Conservation (phyloP, 2,113 vertebrate species). For the Lucifuga dentata region DNA sequence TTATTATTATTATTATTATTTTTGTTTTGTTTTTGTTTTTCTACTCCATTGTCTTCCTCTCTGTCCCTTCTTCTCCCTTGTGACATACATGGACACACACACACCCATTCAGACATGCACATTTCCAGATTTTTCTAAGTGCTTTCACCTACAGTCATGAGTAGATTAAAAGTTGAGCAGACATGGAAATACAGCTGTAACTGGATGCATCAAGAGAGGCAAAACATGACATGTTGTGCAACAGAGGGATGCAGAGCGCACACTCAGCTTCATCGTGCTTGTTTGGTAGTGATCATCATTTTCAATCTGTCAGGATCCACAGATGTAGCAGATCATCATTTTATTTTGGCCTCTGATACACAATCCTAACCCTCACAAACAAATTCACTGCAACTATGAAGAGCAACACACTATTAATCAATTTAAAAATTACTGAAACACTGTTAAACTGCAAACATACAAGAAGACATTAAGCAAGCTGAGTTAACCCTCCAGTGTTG, state of each 20-base stretch:
- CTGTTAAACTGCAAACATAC: slow-evolving; percentile 16
- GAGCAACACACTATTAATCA: background rate
- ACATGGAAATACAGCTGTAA: slow-evolving; percentile 1
- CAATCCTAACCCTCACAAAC: too few relatives aligned
- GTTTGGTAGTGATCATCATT: slow-evolving; percentile 8
- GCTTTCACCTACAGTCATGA: background rate
- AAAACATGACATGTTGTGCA: slow-evolving; percentile 38
- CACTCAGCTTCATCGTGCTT: slow-evolving; percentile 11
- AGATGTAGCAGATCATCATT: slow-evolving; percentile 5
- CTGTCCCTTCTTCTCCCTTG: background rate
- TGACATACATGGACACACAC: slow-evolving; percentile 1
- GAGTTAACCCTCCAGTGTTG: slow-evolving; percentile 13
- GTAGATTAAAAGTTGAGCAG: background rate
- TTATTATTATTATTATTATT: too few relatives aligned
- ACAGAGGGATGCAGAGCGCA: slow-evolving; percentile 11
- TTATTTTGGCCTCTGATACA: slow-evolving; percentile 7
- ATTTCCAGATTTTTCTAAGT: background rate
- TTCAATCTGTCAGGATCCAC: slow-evolving; percentile 24
- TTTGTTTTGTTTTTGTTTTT: background rate
- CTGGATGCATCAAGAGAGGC: slow-evolving; percentile 1
- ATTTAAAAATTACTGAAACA: slow-evolving; percentile 18
- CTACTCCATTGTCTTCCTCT: background rate
- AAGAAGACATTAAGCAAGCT: slow-evolving; percentile 20
- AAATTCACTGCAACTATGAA: slow-evolving; percentile 13
- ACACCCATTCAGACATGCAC: background rate